Evolutionary conservation across 2,888 invertebrate genomes (phyloP), one percentile per base, ranked within the genome.

Genomic region (Pterostichus madidus): DNA sequence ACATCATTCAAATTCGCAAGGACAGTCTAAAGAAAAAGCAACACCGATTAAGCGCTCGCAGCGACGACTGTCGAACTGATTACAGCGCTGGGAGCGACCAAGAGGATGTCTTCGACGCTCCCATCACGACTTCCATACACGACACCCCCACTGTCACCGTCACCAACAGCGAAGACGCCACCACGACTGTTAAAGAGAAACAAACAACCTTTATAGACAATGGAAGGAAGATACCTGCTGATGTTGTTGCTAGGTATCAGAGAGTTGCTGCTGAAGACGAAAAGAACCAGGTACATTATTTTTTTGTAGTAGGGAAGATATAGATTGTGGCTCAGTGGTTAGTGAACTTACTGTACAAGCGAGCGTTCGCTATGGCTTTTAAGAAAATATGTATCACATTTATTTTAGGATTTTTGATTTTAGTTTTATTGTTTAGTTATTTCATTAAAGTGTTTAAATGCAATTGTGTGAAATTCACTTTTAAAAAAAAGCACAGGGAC

Each of bases 1-100:
- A 94, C 86, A 95, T 95, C 83, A 94, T 95, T 84, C 94, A 95
- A 87, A 94, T 94, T 0, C 92, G 93, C 78, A 92, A 93, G 84
- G 94, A 94, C 85, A 93, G 94, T 15, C 92, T 93, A 83, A 93
- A 93, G 89, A 92, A 93, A 88, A 92, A 92, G 87, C 90, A 91
- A 80, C 87, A 88, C 84, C 85, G 89, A 39, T 85, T 89, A 15
- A 89, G 89, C 77, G 87, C 87, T 6, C 88, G 88, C 52, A 89
- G 89, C 84, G 89, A 89, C 64, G 89, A 90, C 80, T 87, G 87
- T 24, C 88, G 88, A 84, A 86, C 88, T 13, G 89, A 89, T 49
- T 87, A 87, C 10, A 87, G 88, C 64, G 85, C 87, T 5, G 86
- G 87, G 31, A 88, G 87, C 82, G 89, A 89, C 83, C 88, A 88